Conservation (phyloP, 2,113 vertebrate genomes). For the Lagopus leucura region DNA sequence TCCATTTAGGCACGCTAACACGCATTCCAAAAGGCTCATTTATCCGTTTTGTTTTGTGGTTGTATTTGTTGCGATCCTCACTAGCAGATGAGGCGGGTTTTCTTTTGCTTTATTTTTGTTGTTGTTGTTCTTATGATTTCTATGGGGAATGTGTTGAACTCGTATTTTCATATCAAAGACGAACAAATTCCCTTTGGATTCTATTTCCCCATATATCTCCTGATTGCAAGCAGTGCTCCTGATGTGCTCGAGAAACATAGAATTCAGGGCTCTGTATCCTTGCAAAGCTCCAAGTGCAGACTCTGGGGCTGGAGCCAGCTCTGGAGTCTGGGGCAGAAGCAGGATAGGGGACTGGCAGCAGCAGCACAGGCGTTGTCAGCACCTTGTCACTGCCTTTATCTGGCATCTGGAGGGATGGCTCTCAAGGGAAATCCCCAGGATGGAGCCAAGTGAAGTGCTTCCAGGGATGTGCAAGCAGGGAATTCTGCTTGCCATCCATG, state of each 20-base stretch:
- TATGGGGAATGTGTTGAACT: neutral
- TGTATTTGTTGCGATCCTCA: neutral
- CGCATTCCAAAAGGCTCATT: neutral
- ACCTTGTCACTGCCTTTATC: neutral
- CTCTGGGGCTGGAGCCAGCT: neutral
- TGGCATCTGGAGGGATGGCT: conserved; percentile 38
- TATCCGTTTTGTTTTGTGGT: neutral
- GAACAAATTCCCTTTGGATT: neutral
- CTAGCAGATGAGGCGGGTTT: neutral
- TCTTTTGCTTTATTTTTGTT: neutral
- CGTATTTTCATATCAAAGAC: neutral
- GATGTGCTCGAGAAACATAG: neutral
- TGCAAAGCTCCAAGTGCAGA: neutral
- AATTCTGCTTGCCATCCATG: neutral
- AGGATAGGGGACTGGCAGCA: neutral
- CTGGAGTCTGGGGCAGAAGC: accelerated
- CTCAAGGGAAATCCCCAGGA: neutral
- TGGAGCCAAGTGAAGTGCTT: neutral
- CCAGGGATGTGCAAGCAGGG: neutral
- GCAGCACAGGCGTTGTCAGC: neutral
- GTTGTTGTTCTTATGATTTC: neutral
- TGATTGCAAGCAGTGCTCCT: accelerated
- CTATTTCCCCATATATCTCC: neutral
- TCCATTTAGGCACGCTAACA: neutral
- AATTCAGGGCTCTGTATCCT: neutral